Percentiles rank a stretch among this genome's conserved stretches.
These are phyloP conservation scores for Embidobia sp. DNA, from an alignment of 2,888 invertebrate genomes.

Conservation along the genomic window DNA sequence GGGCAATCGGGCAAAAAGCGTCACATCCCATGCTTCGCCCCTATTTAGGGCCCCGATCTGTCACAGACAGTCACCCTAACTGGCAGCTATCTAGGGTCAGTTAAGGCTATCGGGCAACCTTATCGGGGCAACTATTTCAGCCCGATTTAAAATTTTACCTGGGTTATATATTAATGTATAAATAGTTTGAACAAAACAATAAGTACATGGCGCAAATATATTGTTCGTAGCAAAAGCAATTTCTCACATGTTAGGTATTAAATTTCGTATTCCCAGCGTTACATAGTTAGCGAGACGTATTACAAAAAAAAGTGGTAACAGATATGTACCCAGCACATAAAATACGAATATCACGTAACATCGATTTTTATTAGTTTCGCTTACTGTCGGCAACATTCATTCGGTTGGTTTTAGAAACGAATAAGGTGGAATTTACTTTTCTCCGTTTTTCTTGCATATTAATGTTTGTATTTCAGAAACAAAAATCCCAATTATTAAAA, in stretches of 20 bases:
- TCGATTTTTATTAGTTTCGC: slow-evolving; percentile 11
- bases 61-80: too few species aligned
- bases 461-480: not conserved
- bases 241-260: slow-evolving; percentile 17
- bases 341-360: slow-evolving; percentile 16
- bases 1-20: too few species aligned
- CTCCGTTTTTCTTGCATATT: not conserved
- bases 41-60: too few species aligned
- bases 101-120: too few species aligned
- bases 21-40: too few species aligned
- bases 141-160: too few species aligned
- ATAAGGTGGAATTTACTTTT: not conserved
- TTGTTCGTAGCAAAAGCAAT: slow-evolving; percentile 12
- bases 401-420: too few species aligned
- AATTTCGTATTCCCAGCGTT: slow-evolving; percentile 30
- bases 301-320: slow-evolving; percentile 16
- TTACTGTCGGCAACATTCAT: slow-evolving; percentile 12
- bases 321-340: slow-evolving; percentile 21
- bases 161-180: too few species aligned
- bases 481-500: too few species aligned
- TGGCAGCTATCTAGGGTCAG: too few species aligned
- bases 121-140: too few species aligned
- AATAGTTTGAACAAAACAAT: not conserved
- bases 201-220: slow-evolving; percentile 20
- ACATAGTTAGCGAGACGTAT: slow-evolving; percentile 22